These are phyloP conservation scores for Grapholita molesta DNA, from an alignment of 1,140 invertebrate species.

Conservation along the genomic window DNA sequence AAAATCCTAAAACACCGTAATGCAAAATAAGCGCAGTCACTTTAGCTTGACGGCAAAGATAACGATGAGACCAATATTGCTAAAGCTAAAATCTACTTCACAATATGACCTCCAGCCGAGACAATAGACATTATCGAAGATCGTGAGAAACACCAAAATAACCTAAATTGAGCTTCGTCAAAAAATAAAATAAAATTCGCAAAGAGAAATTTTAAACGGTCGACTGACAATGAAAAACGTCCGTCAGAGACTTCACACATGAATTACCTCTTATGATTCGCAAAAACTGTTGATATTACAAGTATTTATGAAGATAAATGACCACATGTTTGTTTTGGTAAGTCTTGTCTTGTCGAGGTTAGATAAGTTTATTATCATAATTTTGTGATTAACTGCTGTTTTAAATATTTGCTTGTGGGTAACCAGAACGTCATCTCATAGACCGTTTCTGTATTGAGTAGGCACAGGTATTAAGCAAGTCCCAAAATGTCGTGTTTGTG, in stretches of 20 bases:
- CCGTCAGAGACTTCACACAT: slow-evolving; percentile 45
- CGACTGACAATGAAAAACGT: slow-evolving; percentile 46
- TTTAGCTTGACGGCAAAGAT: slow-evolving; percentile 16
- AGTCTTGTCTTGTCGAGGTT: neutral
- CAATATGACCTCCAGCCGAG: neutral
- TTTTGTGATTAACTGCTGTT: neutral
- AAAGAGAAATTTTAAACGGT: slow-evolving; percentile 31
- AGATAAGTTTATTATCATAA: neutral
- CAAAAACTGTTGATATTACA: slow-evolving; percentile 28
- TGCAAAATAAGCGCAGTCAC: neutral
- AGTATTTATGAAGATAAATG: slow-evolving; percentile 39
- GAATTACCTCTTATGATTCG: slow-evolving; percentile 45
- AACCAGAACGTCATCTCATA: too few species aligned
- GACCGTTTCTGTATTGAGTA: too few species aligned
- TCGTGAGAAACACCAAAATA: slow-evolving; percentile 21
- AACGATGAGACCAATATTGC: neutral
- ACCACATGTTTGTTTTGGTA: neutral
- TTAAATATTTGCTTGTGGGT: neutral
- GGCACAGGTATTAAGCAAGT: too few species aligned
- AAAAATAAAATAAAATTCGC: slow-evolving; percentile 25
- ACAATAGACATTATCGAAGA: slow-evolving; percentile 9
- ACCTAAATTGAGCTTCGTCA: slow-evolving; percentile 8
- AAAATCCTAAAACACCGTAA: neutral
- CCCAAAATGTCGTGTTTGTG: slow-evolving; percentile 15
- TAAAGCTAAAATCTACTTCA: neutral